Percentiles rank a stretch among this genome's conserved stretches.
Conservation (phyloP, 2,113 vertebrate species). For the Verasper variegatus region DNA sequence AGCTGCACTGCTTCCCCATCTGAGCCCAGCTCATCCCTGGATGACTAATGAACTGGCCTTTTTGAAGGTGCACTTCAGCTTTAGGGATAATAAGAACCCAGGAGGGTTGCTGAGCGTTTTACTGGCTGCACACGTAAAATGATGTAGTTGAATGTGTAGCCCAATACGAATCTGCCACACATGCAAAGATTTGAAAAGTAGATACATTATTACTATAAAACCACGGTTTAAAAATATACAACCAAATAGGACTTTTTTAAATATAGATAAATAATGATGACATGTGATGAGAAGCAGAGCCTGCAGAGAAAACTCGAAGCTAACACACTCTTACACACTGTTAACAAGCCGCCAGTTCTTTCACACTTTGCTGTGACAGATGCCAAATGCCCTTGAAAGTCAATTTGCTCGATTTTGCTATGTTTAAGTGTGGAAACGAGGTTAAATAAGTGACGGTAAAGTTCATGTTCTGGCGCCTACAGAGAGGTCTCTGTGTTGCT, state of each 20-base stretch:
- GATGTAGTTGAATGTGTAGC: constrained; percentile 5
- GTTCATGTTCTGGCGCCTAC: constrained; percentile 21
- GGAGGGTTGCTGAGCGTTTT: constrained; percentile 38
- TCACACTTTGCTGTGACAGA: constrained; percentile 5
- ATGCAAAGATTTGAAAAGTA: neutral
- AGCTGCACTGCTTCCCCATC: constrained; percentile 41
- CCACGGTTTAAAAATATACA: neutral
- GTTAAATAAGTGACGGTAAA: constrained; percentile 22
- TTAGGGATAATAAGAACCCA: constrained; percentile 70
- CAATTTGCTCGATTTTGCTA: constrained; percentile 1
- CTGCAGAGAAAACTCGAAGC: neutral
- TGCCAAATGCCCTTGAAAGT: constrained; percentile 13
- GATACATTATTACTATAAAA: neutral
- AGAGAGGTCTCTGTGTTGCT: constrained; percentile 9
- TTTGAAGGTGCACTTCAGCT: constrained; percentile 60
- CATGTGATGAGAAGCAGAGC: constrained; percentile 13
- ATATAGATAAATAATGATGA: neutral
- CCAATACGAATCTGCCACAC: neutral
- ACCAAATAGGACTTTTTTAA: neutral
- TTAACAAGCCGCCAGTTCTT: constrained; percentile 42
- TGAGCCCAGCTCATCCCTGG: constrained; percentile 47
- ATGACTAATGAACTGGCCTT: constrained; percentile 67
- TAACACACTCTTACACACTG: constrained; percentile 18
- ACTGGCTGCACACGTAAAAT: neutral
- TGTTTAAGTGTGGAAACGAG: neutral